Conservation (phyloP, 2,113 vertebrate genomes). For the Okapia johnstoni region DNA sequence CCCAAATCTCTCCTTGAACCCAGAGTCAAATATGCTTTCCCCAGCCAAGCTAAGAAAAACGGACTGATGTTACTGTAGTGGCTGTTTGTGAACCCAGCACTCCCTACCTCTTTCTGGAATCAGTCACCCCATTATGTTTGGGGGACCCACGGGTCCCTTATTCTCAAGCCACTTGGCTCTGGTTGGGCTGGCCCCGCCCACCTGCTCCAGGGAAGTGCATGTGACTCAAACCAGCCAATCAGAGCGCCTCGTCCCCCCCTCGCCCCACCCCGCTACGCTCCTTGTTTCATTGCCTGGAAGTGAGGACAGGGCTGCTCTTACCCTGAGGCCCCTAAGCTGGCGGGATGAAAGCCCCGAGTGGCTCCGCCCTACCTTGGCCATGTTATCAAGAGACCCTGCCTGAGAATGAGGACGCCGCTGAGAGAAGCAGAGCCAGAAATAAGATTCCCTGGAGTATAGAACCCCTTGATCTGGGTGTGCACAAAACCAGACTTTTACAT, state of each 20-base stretch:
- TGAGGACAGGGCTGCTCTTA: not conserved
- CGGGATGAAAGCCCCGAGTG: rapidly evolving
- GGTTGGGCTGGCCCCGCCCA: not conserved
- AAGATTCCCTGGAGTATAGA: not conserved
- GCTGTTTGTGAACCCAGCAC: not conserved
- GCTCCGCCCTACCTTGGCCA: rapidly evolving
- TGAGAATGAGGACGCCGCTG: not conserved
- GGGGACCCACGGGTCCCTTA: not conserved
- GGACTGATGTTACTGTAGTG: too few relatives aligned
- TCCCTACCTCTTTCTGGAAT: not conserved
- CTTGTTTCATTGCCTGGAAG: not conserved
- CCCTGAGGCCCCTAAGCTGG: rapidly evolving
- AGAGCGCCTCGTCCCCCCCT: not conserved
- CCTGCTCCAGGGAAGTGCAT: too few relatives aligned
- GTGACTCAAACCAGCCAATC: not conserved
- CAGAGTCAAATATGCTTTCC: not conserved
- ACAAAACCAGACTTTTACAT: not conserved
- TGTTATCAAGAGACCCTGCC: not conserved
- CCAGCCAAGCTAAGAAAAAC: not conserved
- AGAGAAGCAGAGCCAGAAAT: not conserved
- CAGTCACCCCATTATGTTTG: not conserved
- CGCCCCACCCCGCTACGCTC: not conserved
- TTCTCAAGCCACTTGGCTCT: not conserved
- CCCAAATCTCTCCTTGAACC: not conserved
- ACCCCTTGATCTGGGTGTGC: not conserved